Conservation (phyloP, 2,888 invertebrate species). For the Apodemia zela region DNA sequence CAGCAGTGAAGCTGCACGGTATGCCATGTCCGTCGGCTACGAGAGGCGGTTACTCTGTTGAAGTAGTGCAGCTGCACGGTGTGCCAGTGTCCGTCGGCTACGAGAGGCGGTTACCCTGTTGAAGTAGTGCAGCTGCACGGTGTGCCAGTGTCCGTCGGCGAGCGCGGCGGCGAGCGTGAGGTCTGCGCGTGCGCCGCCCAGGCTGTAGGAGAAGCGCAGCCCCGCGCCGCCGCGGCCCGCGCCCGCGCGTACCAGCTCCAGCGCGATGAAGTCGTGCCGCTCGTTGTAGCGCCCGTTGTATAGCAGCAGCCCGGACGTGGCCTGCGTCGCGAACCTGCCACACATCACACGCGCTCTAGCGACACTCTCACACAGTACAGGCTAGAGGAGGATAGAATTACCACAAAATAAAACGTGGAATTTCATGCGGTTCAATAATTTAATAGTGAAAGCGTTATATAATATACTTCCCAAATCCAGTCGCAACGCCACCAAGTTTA, state of each 20-base stretch:
- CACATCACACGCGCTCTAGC: too few species aligned
- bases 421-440: too few species aligned
- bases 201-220: constrained; percentile 92
- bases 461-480: too few species aligned
- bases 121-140: constrained; percentile 89
- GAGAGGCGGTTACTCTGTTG: constrained; percentile 83
- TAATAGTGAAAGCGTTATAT: too few species aligned
- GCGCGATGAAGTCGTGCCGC: constrained; percentile 94
- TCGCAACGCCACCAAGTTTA: too few species aligned
- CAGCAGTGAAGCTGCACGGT: constrained; percentile 89
- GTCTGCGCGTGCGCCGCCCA: constrained; percentile 88
- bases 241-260: constrained; percentile 88
- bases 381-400: too few species aligned
- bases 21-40: constrained; percentile 94
- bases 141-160: constrained; percentile 95
- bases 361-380: too few species aligned
- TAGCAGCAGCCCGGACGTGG: constrained; percentile 89
- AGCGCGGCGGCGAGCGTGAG: constrained; percentile 86
- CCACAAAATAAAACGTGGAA: too few species aligned
- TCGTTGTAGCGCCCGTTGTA: constrained; percentile 98
- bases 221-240: constrained; percentile 69
- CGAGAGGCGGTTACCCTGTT: constrained; percentile 83
- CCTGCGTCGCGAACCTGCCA: constrained; percentile 91
- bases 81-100: constrained; percentile 94
- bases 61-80: constrained; percentile 90